These are phyloP conservation scores for Poecile montanus DNA, from an alignment of 2,797 vertebrate genomes.

Conservation along the genomic window DNA sequence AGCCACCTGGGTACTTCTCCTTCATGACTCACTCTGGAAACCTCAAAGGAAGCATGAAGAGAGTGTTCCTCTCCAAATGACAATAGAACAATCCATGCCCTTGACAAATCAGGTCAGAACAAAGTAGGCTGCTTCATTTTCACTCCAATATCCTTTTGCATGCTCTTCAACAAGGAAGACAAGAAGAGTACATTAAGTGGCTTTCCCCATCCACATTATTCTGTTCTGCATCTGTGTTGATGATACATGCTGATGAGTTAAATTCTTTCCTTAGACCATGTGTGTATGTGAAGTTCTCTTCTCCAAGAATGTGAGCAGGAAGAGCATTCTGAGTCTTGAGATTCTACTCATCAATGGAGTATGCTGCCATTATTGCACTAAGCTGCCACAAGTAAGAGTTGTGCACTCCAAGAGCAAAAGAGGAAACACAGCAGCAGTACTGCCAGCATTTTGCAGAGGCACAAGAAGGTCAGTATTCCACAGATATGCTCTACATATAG, in stretches of 20 bases:
- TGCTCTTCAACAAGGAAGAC: background rate
- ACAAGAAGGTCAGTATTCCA: background rate
- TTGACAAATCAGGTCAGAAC: background rate
- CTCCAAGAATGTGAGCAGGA: background rate
- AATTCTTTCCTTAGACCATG: background rate
- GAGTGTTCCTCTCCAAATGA: background rate
- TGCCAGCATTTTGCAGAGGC: conserved; percentile 23
- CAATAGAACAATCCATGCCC: background rate
- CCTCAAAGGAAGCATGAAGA: background rate
- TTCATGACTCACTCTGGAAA: background rate
- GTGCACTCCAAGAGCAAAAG: background rate
- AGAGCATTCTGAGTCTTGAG: background rate
- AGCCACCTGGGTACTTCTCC: conserved; percentile 11
- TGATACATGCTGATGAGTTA: background rate
- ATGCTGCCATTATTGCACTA: background rate
- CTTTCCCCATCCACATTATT: background rate
- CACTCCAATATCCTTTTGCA: background rate
- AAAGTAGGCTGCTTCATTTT: background rate
- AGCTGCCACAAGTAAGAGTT: background rate
- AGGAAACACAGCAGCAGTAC: background rate
- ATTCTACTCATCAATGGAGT: background rate
- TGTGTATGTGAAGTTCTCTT: background rate
- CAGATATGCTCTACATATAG: background rate
- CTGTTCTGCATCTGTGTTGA: background rate
- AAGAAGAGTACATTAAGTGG: background rate